These are phyloP conservation scores for Psittacula derbiana DNA, from an alignment of 2,797 vertebrate species.

Conservation along the genomic window DNA sequence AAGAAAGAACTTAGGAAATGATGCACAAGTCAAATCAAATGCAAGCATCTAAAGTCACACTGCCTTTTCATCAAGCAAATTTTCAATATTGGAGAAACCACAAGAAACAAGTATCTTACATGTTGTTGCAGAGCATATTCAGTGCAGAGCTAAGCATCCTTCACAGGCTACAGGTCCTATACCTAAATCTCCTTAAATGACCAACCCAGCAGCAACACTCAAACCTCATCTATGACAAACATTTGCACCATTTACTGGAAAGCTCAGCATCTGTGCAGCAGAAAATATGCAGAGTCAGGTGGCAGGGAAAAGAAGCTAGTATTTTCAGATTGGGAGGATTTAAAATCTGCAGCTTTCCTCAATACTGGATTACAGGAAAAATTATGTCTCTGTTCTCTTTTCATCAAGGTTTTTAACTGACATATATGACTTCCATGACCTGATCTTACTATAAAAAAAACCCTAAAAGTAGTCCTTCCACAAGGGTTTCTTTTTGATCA, in stretches of 20 bases:
- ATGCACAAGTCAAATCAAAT: background rate
- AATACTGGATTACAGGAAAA: background rate
- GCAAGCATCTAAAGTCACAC: background rate
- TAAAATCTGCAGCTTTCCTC: background rate
- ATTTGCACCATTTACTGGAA: background rate
- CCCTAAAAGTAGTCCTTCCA: background rate
- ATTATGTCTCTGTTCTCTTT: background rate
- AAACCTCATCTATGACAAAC: background rate
- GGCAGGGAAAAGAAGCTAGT: background rate
- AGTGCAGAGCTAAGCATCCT: background rate
- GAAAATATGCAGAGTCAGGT: background rate
- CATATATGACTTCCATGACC: background rate
- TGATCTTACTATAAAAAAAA: background rate
- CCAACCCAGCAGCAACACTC: background rate
- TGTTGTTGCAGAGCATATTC: background rate
- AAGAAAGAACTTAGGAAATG: background rate
- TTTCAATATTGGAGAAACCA: background rate
- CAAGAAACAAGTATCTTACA: background rate
- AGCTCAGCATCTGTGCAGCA: background rate
- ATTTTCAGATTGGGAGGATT: background rate
- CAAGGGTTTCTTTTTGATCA: background rate
- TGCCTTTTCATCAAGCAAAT: background rate
- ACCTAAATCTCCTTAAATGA: background rate
- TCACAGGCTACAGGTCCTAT: fast-evolving
- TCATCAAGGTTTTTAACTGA: background rate